These are phyloP conservation scores for Lepus timidus DNA, from an alignment of 2,113 vertebrate species.

Conservation along the genomic window DNA sequence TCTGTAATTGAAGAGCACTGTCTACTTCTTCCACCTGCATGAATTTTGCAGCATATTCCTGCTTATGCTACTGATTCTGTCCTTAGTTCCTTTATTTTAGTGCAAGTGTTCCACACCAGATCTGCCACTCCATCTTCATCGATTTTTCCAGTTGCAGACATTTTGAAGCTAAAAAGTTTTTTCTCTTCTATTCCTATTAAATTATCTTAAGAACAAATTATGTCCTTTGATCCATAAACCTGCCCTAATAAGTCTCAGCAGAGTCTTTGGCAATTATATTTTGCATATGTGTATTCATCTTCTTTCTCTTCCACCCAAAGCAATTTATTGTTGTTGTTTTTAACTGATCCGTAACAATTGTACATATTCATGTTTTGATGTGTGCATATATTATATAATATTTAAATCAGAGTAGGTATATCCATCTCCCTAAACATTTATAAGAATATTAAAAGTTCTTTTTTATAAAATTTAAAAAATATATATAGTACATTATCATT, in stretches of 20 bases:
- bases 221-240: conserved; percentile 49
- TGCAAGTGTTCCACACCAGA: background rate
- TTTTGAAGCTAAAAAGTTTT: conserved; percentile 35
- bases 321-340: background rate
- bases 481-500: too few species aligned
- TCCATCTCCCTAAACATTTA: too few species aligned
- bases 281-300: conserved; percentile 1
- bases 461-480: too few species aligned
- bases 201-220: conserved; percentile 19
- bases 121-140: background rate
- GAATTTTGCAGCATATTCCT: background rate
- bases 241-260: background rate
- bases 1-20: background rate
- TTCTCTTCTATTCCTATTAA: conserved; percentile 5
- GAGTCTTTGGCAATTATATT: conserved; percentile 20
- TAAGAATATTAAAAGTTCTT: too few species aligned
- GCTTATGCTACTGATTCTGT: background rate
- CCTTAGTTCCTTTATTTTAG: conserved; percentile 29
- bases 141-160: conserved; percentile 17
- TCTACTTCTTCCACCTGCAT: background rate
- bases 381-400: too few species aligned
- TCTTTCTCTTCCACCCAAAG: conserved; percentile 37
- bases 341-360: too few species aligned
- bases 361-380: too few species aligned
- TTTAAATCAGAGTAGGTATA: too few species aligned